These are phyloP conservation scores for Agraylea sexmaculata DNA, from an alignment of 1,140 invertebrate genomes.

Conservation along the genomic window DNA sequence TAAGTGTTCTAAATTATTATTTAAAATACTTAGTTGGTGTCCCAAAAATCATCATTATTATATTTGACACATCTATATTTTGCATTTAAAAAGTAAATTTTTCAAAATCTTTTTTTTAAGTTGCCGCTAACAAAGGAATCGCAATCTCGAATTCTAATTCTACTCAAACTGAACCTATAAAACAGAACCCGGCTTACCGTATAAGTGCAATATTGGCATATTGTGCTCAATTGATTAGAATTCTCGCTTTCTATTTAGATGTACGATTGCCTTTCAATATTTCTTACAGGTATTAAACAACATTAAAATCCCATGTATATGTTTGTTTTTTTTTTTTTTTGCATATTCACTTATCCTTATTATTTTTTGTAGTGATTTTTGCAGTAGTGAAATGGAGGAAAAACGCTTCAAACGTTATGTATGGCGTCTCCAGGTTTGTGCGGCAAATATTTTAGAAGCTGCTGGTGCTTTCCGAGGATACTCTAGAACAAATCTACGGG, in stretches of 20 bases:
- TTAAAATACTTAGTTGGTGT: too few species aligned
- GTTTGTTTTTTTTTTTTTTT: too few species aligned
- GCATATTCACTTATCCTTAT: neutral
- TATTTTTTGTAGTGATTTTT: conserved; percentile 55
- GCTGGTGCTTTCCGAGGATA: neutral
- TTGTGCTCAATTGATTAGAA: conserved; percentile 67
- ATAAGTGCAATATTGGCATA: conserved; percentile 69
- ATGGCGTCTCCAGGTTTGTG: conserved; percentile 41
- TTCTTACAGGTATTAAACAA: conserved; percentile 50
- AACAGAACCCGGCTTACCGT: conserved; percentile 53
- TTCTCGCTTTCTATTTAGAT: conserved; percentile 67
- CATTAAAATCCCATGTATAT: too few species aligned
- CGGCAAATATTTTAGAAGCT: conserved; percentile 7
- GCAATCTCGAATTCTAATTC: conserved; percentile 32
- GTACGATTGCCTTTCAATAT: conserved; percentile 62
- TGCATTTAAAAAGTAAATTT: conserved; percentile 32
- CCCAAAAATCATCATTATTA: too few species aligned
- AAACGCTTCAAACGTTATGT: conserved; percentile 58
- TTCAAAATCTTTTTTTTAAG: conserved; percentile 31
- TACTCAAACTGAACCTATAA: conserved; percentile 30
- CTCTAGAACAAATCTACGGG: neutral
- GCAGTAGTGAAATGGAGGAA: conserved; percentile 46
- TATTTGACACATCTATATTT: neutral
- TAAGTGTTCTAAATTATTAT: conserved; percentile 7
- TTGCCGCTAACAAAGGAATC: conserved; percentile 24